Base-by-base conservation (phyloP, 2,113 vertebrate genomes). In the Microcebus murinus region DNA sequence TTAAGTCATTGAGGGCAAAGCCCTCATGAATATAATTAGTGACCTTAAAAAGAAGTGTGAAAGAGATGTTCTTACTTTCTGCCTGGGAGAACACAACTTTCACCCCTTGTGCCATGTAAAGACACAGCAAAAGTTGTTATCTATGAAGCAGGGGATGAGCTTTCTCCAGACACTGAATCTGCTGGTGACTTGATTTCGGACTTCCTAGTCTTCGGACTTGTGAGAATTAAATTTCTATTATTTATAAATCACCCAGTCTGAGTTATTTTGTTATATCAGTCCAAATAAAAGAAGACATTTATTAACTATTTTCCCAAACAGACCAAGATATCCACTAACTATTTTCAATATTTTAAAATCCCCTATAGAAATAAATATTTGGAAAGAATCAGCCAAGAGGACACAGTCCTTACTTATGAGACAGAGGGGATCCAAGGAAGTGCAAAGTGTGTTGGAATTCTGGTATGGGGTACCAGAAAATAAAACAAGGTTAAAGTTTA, bases 111-210 rank as follows among this genome's bases (percentile, higher is more conserved):
- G 34, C 36, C 13, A 39, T 8, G 18, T 25, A 25, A 79, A 18
- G 27, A 48, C 17, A 2, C 11, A 27, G 6, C 9, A 42, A 45
- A 9, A 52, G 13, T 2, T n/a, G 14, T 23, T 20, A 68, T 11
- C 9, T 17, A 27, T 25, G 34, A 52, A 36, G 2, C 2, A 67
- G 1, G 25, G 34, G n/a, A 1, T 31, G 29, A 25, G 2, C 9
- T 7, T 79, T 59, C 7, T 15, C 31, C 12, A 9, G 8, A 59
- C 12, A 8, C 27, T 9, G 4, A 76, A 4, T 74, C 7, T 48
- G 25, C 27, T 76, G 27, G 42, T 76, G 42, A 14, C 42, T 48
- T 76, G 42, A 76, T 29, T 42, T 42, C 15, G 4, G 42, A 48
- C 42, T 76, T 76, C 8, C 27, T 15, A 48, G 27, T 14, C 73